phyloP scores from a whole-genome alignment of 2,888 invertebrate species.

The Esperia sulphurella region DNA sequence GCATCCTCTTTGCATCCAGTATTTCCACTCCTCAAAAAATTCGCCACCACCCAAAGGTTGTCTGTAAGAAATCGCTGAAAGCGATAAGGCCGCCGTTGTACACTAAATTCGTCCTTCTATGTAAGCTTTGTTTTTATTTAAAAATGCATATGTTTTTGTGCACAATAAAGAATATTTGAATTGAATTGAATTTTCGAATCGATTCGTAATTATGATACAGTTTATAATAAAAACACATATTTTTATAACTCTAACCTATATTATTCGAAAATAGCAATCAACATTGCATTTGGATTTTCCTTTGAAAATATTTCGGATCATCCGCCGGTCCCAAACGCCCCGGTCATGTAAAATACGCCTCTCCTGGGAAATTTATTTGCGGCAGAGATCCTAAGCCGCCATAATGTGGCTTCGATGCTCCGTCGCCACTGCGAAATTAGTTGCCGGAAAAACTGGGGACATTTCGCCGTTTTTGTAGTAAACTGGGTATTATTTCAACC shows the following conservation, averaged over 20 bases:
- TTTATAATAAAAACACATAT: not conserved
- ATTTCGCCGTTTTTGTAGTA: constrained; percentile 5
- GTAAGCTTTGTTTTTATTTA: too few relatives aligned
- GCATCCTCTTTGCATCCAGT: too few relatives aligned
- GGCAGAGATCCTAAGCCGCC: constrained; percentile 51
- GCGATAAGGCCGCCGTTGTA: too few relatives aligned
- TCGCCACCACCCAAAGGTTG: too few relatives aligned
- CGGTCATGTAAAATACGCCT: constrained; percentile 48
- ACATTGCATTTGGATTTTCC: not conserved
- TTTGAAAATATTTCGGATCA: constrained; percentile 17
- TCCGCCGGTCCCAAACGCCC: constrained; percentile 4
- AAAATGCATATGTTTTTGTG: too few relatives aligned
- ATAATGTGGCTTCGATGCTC: constrained; percentile 59
- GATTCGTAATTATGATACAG: too few relatives aligned
- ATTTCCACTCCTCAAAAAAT: too few relatives aligned
- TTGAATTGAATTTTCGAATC: too few relatives aligned
- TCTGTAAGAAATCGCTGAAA: too few relatives aligned
- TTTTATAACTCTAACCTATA: not conserved
- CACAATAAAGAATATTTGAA: too few relatives aligned
- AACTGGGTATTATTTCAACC: not conserved
- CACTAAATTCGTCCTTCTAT: too few relatives aligned
- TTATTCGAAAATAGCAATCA: not conserved
- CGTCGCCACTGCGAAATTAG: constrained; percentile 28
- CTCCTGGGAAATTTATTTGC: constrained; percentile 72
- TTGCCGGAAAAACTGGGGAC: constrained; percentile 17